Evolutionary conservation across 2,113 vertebrate species (phyloP).

Genomic region (Cynopterus brachyotis): DNA sequence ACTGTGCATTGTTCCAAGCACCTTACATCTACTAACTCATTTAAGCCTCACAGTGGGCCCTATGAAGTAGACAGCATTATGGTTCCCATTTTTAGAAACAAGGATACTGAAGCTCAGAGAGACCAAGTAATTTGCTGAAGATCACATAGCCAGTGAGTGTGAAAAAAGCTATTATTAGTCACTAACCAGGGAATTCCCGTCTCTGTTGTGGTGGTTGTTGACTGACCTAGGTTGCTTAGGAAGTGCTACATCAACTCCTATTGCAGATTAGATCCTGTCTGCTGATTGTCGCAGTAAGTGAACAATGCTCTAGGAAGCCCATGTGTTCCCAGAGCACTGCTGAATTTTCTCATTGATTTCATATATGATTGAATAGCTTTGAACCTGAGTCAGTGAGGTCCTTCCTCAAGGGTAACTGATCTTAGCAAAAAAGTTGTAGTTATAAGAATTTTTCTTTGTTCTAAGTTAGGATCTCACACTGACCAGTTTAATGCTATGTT

Average conservation of each 20-base stretch:
- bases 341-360: slow-evolving; percentile 46
- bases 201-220: slow-evolving; percentile 65
- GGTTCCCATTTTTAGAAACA: neutral
- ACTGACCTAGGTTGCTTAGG: slow-evolving; percentile 66
- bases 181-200: slow-evolving; percentile 42
- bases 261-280: slow-evolving; percentile 56
- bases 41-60: neutral
- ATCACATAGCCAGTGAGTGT: slow-evolving; percentile 8
- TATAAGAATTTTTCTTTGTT: slow-evolving; percentile 25
- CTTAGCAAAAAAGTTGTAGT: slow-evolving; percentile 55
- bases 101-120: slow-evolving; percentile 35
- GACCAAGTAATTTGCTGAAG: neutral
- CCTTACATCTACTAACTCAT: neutral
- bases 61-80: neutral
- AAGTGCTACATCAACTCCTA: slow-evolving; percentile 64
- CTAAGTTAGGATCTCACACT: slow-evolving; percentile 45
- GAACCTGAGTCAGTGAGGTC: neutral
- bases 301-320: neutral
- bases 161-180: slow-evolving; percentile 58
- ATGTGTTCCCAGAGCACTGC: neutral
- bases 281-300: slow-evolving; percentile 49
- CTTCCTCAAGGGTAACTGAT: slow-evolving; percentile 40
- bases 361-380: neutral
- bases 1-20: neutral
- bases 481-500: neutral